A percentile compares a stretch with the other conserved stretches of the same genome.
These are phyloP conservation scores for Ophonus ardosiacus DNA, from an alignment of 2,888 invertebrate species.

Conservation along the genomic window DNA sequence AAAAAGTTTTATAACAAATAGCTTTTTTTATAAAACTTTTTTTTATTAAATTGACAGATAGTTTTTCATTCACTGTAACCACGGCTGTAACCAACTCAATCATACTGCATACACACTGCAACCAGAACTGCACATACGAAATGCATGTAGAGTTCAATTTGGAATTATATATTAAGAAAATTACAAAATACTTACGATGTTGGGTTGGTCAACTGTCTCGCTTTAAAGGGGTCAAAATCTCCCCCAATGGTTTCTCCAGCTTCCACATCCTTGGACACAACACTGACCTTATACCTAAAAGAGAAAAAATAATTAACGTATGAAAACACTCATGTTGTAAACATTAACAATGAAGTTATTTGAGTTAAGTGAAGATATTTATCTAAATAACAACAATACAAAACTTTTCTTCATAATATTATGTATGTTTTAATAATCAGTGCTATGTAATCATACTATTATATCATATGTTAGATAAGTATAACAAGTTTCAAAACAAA, in stretches of 20 bases:
- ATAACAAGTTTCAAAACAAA: background rate
- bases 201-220: conserved; percentile 85
- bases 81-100: no score
- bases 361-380: no score
- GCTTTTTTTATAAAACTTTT: no score
- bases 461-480: background rate
- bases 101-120: no score
- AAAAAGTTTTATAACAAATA: no score
- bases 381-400: no score
- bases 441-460: background rate
- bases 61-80: no score
- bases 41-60: no score
- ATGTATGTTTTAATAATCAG: background rate
- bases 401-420: no score
- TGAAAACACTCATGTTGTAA: background rate
- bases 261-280: conserved; percentile 80
- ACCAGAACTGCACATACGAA: no score
- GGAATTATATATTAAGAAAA: no score
- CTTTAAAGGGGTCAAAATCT: conserved; percentile 86
- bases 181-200: conserved; percentile 84
- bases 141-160: no score
- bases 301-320: background rate
- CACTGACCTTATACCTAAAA: conserved; percentile 80
- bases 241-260: conserved; percentile 72
- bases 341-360: background rate